Percentiles rank a stretch among this genome's conserved stretches.
Conservation (phyloP, 1,140 invertebrate species). For the Zaprionus taronus region DNA sequence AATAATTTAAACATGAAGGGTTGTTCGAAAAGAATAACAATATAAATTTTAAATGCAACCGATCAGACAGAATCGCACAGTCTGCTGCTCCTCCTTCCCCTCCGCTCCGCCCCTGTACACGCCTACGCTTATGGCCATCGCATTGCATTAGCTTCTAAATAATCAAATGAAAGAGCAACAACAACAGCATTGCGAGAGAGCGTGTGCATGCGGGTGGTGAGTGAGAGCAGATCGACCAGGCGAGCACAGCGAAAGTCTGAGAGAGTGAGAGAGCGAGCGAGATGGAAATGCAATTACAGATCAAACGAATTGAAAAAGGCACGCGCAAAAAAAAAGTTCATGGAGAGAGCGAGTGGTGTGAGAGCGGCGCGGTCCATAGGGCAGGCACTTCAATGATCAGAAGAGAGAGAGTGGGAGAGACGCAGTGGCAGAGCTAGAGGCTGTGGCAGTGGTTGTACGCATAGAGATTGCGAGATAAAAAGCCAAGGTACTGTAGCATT, state of each 20-base stretch:
- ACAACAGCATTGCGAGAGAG: not conserved
- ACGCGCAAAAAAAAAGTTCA: conserved; percentile 37
- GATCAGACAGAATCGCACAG: conserved; percentile 13
- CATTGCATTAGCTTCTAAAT: conserved; percentile 40
- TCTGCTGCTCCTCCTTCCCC: not conserved
- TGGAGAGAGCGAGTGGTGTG: conserved; percentile 20
- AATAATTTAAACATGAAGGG: conserved; percentile 12
- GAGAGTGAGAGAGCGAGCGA: conserved; percentile 4
- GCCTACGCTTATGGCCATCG: not conserved
- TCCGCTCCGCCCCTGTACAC: not conserved
- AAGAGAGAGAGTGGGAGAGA: conserved; percentile 11
- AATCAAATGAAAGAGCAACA: conserved; percentile 23
- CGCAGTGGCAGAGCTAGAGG: not conserved
- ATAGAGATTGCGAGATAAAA: conserved; percentile 25
- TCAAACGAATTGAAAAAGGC: conserved; percentile 48
- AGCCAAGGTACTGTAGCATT: conserved; percentile 38
- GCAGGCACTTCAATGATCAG: conserved; percentile 8
- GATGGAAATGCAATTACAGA: conserved; percentile 46
- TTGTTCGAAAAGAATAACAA: conserved; percentile 4
- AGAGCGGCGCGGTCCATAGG: conserved; percentile 9
- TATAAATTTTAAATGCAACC: conserved; percentile 25
- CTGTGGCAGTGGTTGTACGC: not conserved
- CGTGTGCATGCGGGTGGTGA: conserved; percentile 3
- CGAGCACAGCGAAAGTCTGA: not conserved
- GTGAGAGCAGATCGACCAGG: not conserved